Evolutionary conservation across 1,140 invertebrate genomes (phyloP), one percentile per base, ranked within the genome.

Genomic region (Rhyacophila brunnea): DNA sequence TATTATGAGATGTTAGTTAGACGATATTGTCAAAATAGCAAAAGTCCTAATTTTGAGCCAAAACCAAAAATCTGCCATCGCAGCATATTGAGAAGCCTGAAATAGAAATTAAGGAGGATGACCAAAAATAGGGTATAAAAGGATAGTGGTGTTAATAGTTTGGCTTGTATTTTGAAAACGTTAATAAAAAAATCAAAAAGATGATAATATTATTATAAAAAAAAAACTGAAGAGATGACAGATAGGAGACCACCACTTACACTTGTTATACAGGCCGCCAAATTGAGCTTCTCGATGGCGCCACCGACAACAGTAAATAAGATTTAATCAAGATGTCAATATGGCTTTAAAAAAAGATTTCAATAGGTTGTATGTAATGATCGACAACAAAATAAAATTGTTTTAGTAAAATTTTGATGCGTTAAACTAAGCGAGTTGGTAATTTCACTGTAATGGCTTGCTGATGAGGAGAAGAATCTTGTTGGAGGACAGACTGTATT

Each of bases 211-310:
- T n/a, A n/a, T n/a, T n/a, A n/a, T n/a, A n/a, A n/a, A n/a, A n/a
- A n/a, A n/a, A 54, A 60, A 60, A 54, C 20, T 43, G 35, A 51
- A 59, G 56, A 56, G 44, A 58, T 64, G 53, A 57, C 62, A 64
- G 62, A 56, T 64, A 38, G 40, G 62, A 64, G 58, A 63, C 61
- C 64, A 63, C 65, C 61, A 66, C 65, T 66, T 66, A 66, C 65
- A 46, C 40, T 64, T 64, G 32, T 61, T 36, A 53, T 64, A 64
- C 44, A 32, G 35, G 11, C 58, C 60, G 56, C 34, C 40, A 48
- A 1, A 6, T 32, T 58, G 46, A 50, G 19, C 47, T 60, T 58
- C 51, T 38, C 47, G 51, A 48, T 15, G 46, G 49, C 62, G 47
- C 62, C 62, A 64, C 58, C 62, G 62, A 64, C 43, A 64, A 64